These are phyloP conservation scores for Zoanthus sansibaricus DNA, from an alignment of 92 coral and sea anemone species.

Conservation along the genomic window DNA sequence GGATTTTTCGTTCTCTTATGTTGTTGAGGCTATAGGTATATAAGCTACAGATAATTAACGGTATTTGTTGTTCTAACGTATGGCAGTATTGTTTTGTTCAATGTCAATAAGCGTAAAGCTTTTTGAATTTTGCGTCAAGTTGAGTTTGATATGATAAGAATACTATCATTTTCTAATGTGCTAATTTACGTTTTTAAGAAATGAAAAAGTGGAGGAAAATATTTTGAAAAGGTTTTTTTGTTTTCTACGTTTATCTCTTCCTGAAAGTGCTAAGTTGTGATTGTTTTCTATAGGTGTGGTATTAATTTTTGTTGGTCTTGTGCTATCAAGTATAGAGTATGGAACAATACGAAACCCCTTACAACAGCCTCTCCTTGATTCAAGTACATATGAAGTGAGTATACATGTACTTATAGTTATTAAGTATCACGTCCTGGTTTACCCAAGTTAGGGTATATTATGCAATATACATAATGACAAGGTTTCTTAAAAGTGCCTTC, in stretches of 20 bases:
- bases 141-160: too few species aligned
- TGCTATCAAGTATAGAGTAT: slow-evolving; percentile 28
- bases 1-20: slow-evolving; percentile 17
- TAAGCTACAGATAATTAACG: neutral
- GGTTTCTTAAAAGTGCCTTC: neutral
- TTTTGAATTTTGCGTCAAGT: too few species aligned
- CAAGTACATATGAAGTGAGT: slow-evolving; percentile 13
- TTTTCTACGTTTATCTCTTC: neutral
- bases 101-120: too few species aligned
- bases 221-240: too few species aligned
- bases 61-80: too few species aligned
- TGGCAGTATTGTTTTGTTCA: too few species aligned
- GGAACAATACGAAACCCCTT: slow-evolving; percentile 22
- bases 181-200: too few species aligned
- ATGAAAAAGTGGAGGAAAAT: too few species aligned
- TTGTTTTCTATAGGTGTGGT: slow-evolving; percentile 17
- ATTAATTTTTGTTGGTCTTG: slow-evolving; percentile 30
- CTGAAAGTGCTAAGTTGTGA: neutral
- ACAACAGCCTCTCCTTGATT: slow-evolving; percentile 32
- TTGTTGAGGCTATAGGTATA: slow-evolving; percentile 76
- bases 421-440: too few species aligned
- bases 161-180: too few species aligned
- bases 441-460: too few species aligned
- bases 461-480: too few species aligned
- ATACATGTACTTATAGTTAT: neutral